Conservation (phyloP, 2,113 vertebrate species). For the Morone saxatilis region DNA sequence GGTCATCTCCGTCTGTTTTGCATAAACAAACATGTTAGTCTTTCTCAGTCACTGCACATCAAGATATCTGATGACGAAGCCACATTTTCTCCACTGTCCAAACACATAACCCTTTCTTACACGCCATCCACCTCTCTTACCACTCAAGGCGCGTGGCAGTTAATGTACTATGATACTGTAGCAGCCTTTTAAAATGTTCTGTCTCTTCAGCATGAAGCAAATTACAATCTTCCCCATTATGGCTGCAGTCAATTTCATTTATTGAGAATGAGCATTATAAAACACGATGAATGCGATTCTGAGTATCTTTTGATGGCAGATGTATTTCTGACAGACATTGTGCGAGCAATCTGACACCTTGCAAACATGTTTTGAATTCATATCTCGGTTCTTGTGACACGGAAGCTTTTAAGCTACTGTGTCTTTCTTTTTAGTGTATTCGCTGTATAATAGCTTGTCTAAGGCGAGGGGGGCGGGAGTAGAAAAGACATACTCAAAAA, state of each 20-base stretch:
- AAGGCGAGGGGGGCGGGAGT: too few species aligned
- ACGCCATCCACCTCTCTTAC: not conserved
- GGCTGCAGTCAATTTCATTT: slow-evolving; percentile 18
- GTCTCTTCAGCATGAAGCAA: slow-evolving; percentile 34
- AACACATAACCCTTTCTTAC: not conserved
- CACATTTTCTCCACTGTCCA: not conserved
- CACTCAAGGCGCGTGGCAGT: not conserved
- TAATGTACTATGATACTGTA: not conserved
- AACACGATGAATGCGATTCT: slow-evolving; percentile 20
- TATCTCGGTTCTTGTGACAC: not conserved
- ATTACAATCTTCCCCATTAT: slow-evolving; percentile 28
- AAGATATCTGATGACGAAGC: slow-evolving; percentile 36
- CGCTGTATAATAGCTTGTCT: too few species aligned
- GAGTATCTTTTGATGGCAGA: not conserved
- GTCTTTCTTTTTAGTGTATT: slow-evolving; percentile 2
- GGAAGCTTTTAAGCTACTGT: slow-evolving; percentile 18
- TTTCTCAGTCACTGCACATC: slow-evolving; percentile 14
- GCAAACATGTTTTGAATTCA: slow-evolving; percentile 15
- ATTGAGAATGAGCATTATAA: slow-evolving; percentile 24
- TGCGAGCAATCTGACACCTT: not conserved
- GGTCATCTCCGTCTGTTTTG: slow-evolving; percentile 5
- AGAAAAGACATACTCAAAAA: slow-evolving; percentile 8
- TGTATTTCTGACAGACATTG: slow-evolving; percentile 12
- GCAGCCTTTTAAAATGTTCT: slow-evolving; percentile 19
- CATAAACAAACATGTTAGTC: slow-evolving; percentile 4